These are phyloP conservation scores for Drosophila auraria DNA, from an alignment of 1,140 invertebrate species.

Conservation along the genomic window DNA sequence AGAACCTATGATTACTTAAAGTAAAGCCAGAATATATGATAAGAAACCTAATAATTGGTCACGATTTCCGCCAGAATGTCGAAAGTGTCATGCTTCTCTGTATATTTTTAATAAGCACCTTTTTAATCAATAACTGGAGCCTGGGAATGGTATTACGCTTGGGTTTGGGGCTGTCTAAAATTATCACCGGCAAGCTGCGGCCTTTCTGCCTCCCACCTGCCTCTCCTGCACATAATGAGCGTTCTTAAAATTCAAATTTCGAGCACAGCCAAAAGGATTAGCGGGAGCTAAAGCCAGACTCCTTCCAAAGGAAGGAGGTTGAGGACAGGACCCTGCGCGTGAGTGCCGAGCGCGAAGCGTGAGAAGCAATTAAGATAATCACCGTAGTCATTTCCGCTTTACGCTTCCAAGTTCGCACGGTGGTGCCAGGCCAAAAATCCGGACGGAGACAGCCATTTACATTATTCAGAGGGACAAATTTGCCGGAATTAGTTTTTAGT, in stretches of 20 bases:
- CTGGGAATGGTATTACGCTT: too few relatives aligned
- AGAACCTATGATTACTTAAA: background rate
- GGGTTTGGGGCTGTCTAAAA: slow-evolving; percentile 43
- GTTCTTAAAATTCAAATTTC: slow-evolving; percentile 68
- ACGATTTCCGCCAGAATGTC: background rate
- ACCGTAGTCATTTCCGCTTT: slow-evolving; percentile 75
- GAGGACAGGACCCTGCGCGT: slow-evolving; percentile 26
- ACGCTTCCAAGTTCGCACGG: slow-evolving; percentile 52
- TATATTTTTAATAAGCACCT: slow-evolving; percentile 30
- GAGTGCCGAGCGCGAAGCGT: slow-evolving; percentile 45
- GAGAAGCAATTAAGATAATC: slow-evolving; percentile 82
- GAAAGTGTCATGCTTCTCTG: background rate
- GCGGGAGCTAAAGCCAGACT: slow-evolving; percentile 16
- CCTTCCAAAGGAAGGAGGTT: background rate
- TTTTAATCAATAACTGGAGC: slow-evolving; percentile 33
- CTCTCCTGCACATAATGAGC: slow-evolving; percentile 51
- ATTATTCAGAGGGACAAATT: slow-evolving; percentile 77
- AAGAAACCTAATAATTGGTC: background rate
- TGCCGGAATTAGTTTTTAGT: slow-evolving; percentile 77
- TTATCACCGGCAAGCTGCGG: slow-evolving; percentile 14
- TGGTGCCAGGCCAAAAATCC: slow-evolving; percentile 24
- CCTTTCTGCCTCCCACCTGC: background rate
- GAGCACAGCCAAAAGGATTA: slow-evolving; percentile 65
- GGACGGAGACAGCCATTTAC: slow-evolving; percentile 33
- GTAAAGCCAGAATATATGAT: background rate